Evolutionary conservation across 1,140 invertebrate species (phyloP), one percentile per base, ranked within the genome.

Genomic region (Trichonephila clavipes): DNA sequence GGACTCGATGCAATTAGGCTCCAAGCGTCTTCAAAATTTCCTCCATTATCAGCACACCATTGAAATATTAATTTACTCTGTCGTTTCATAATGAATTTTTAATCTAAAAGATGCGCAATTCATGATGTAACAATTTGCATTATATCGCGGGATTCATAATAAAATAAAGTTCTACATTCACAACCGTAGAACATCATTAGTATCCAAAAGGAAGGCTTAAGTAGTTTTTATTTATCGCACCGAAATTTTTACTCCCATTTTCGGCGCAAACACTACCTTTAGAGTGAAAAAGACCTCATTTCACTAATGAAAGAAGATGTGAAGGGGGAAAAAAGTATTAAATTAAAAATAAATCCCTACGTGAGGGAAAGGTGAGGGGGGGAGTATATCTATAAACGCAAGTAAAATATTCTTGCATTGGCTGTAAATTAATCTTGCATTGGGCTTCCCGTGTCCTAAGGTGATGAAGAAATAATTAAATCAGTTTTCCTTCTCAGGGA

Each of bases 381-480:
- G 19, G 61, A 90, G 44, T 59, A 19, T 81, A 83, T 86, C 24
- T 64, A 85, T 85, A 92, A 92, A 92, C 58, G 61, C 34, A 66
- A 92, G 81, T 92, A 64, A 92, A 85, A 92, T 92, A 69, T 66
- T 88, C 92, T 81, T 87, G 34, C 85, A 93, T 87, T 86, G 92
- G 40, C 83, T 72, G 92, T 93, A 93, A 93, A 93, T 87, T 93
- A 93, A 87, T 88, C 86, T 88, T 88, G 64, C 92, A 93, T 93
- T 69, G 72, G 92, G 69, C 44, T 83, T 28, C 58, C 24, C 28
- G 8, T 83, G 61, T 66, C 64, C 64, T 72, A 72, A 94, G 93
- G 93, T 90, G 93, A 94, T 94, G 93, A 90, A 89, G 88, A 90
- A 94, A 94, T 94, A 94, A 94, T 94, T 94, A 94, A 94, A 94